Base-by-base conservation (phyloP, 2,113 vertebrate species). In the Nothoprocta perdicaria region DNA sequence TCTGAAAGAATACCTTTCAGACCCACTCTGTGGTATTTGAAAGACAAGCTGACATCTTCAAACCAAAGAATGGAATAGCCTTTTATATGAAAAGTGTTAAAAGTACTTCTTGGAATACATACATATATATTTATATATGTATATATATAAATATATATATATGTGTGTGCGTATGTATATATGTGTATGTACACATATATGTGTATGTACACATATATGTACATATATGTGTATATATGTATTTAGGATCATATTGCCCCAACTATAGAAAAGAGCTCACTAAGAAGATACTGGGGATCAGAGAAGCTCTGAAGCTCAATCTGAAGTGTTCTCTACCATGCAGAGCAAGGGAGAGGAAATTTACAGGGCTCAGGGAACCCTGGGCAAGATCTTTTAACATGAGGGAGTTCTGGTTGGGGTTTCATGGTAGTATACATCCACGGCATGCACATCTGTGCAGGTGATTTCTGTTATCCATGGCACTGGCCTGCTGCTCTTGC, bases 1-100 rank as follows among this genome's bases (percentile, higher is more conserved):
- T 80, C 84, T 84, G 43, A 58, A 92, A 94, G 40, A 93, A 23
- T 62, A 82, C 31, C 35, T 84, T 93, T 95, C 84, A 90, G 41
- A 67, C 33, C 88, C 79, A 16, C 18, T 88, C 48, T 74, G 33
- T 5, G 55, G 14, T 8, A 43, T 89, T 62, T 84, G 78, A 92
- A 95, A 87, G 80, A 82, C 80, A 82, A 86, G 55, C 50, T 73
- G 63, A 66, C 33, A 73, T 58, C 31, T 82, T 92, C 92, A 43
- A 92, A 82, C 60, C 24, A 58, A 41, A 48, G 17, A 65, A 31
- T 45, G 6, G 35, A 67, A 69, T n/a, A 91, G 15, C 1, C 17
- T 92, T 93, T 73, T 15, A 23, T 46, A 46, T 4, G 63, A 73
- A 19, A 31, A 73, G 35, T 24, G 26, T 11, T 79, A 73, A 62